phyloP scores from a whole-genome alignment of 2,888 invertebrate genomes.

The Dermolepida albohirtum region DNA sequence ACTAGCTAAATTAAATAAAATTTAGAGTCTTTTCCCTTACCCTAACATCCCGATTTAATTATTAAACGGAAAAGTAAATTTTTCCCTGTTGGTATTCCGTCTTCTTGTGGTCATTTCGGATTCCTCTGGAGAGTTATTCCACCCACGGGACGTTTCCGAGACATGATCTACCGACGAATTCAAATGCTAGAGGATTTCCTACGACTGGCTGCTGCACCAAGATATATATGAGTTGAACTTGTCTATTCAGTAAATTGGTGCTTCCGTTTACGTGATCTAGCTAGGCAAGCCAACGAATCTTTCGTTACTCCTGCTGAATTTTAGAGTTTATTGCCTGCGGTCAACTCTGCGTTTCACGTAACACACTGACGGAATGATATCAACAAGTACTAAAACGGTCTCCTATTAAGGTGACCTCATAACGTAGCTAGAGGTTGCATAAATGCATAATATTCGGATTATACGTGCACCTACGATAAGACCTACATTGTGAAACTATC shows the following conservation, averaged over 20 bases:
- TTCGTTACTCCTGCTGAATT: constrained; percentile 44
- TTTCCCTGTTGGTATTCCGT: constrained; percentile 46
- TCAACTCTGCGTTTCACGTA: background rate
- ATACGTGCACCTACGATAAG: too few relatives aligned
- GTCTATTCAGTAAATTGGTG: constrained; percentile 55
- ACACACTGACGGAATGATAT: constrained; percentile 21
- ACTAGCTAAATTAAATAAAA: background rate
- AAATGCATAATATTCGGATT: too few relatives aligned
- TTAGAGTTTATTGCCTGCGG: constrained; percentile 43
- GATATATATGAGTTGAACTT: constrained; percentile 47
- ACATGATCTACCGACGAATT: constrained; percentile 59
- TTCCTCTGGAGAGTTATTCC: constrained; percentile 48
- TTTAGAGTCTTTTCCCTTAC: background rate
- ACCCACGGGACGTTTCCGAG: constrained; percentile 49
- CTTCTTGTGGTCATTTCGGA: constrained; percentile 48
- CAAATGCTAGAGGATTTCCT: constrained; percentile 52
- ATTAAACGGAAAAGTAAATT: constrained; percentile 33
- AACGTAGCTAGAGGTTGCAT: too few relatives aligned
- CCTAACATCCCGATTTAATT: constrained; percentile 10
- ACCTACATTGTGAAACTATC: too few relatives aligned
- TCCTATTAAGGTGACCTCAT: too few relatives aligned
- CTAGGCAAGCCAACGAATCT: constrained; percentile 50
- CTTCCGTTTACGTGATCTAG: constrained; percentile 53
- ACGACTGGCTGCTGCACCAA: constrained; percentile 39
- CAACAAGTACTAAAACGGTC: constrained; percentile 25